These are phyloP conservation scores for Leptinotarsa lineolata DNA, from an alignment of 1,140 invertebrate genomes.

Conservation along the genomic window DNA sequence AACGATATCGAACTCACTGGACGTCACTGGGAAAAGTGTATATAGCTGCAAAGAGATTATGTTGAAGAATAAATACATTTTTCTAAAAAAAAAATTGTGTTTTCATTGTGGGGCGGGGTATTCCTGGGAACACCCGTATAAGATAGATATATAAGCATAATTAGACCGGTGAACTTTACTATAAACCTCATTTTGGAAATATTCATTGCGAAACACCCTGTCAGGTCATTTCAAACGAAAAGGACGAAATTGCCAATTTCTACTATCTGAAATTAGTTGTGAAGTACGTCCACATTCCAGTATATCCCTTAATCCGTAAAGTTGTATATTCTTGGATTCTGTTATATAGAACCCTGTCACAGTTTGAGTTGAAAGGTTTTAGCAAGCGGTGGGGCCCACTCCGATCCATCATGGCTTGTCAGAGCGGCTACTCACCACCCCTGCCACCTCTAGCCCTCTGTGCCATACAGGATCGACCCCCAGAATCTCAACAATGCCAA, in stretches of 20 bases:
- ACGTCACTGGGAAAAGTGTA: too few species aligned
- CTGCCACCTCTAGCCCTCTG: slow-evolving; percentile 7
- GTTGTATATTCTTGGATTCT: slow-evolving; percentile 30
- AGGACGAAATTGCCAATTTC: not conserved
- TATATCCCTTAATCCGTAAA: slow-evolving; percentile 30
- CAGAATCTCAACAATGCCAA: slow-evolving; percentile 27
- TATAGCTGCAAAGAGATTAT: too few species aligned
- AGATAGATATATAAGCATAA: too few species aligned
- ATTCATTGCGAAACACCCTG: too few species aligned
- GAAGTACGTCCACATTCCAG: slow-evolving; percentile 9
- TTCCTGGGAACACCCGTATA: too few species aligned
- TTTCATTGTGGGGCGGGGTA: too few species aligned
- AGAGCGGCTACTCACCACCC: slow-evolving; percentile 51
- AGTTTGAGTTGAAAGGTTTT: slow-evolving; percentile 53
- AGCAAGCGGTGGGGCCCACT: slow-evolving; percentile 46
- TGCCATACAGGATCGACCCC: not conserved
- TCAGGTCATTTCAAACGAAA: too few species aligned
- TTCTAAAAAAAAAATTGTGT: too few species aligned
- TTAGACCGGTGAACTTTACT: too few species aligned
- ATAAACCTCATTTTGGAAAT: too few species aligned
- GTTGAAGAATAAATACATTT: too few species aligned
- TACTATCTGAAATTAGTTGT: slow-evolving; percentile 23
- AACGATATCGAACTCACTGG: too few species aligned
- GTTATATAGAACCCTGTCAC: slow-evolving; percentile 38
- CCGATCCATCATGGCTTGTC: slow-evolving; percentile 55